Evolutionary conservation across 2,797 vertebrate species (phyloP), one percentile per base, ranked within the genome.

Genomic region (Phalloptychus januarius): DNA sequence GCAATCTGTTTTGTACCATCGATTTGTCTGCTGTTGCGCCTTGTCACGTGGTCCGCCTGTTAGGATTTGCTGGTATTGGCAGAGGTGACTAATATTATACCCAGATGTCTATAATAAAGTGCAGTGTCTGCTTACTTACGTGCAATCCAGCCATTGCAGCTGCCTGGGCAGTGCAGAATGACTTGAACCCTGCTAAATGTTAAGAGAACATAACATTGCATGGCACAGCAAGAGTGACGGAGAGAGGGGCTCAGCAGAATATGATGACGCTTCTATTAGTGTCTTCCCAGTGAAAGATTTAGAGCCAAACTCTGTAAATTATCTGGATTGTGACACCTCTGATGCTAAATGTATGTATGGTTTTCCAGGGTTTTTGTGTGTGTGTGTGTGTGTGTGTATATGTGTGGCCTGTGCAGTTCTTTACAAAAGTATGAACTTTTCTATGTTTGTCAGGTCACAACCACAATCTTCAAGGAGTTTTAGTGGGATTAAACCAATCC

Each of bases 71-170:
- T 86, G 88, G 85, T 95, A 95, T 96, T 95, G 94, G 95, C 95
- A 96, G 92, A 93, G 94, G 92, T 95, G 95, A 96, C 95, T 96
- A 95, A 96, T 96, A 96, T 96, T 96, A 96, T 95, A 95, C 94
- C 89, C 95, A 94, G 94, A 96, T 94, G 94, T 94, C 95, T 93
- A 92, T 95, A 95, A 95, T 96, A 95, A 96, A 96, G 94, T 94
- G 90, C 79, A 85, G 94, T 95, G 93, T 96, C 95, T 95, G 94
- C 93, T 96, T 96, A 95, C 95, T 94, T 88, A 92, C 83, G 90
- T 87, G 91, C 93, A 92, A 92, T 95, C 90, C 90, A 83, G 89
- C 91, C 91, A 88, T 93, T 91, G 88, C 89, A 92, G 92, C 89
- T 86, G 95, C 93, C 94, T 94, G 93, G 95, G 91, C 86, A 90